Conservation (phyloP, 1,140 invertebrate genomes). For the Macrosteles quadrilineatus region DNA sequence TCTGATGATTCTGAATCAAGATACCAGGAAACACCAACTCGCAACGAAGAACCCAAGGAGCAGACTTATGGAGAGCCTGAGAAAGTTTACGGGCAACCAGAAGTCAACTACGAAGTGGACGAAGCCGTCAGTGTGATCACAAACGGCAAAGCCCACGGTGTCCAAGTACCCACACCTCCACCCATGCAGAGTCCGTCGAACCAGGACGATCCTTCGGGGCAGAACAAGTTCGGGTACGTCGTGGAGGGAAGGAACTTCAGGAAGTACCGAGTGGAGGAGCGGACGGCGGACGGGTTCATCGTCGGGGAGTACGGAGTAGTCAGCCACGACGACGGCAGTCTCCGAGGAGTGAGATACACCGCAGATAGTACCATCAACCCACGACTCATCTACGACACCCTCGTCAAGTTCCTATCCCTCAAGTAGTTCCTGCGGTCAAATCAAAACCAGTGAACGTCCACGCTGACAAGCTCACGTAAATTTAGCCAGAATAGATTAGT, state of each 20-base stretch:
- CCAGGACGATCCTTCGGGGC: conserved; percentile 25
- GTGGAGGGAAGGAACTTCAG: conserved; percentile 79
- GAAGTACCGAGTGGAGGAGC: conserved; percentile 83
- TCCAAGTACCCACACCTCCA: conserved; percentile 54
- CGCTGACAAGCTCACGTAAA: background rate
- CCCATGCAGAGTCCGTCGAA: conserved; percentile 31
- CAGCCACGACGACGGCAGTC: conserved; percentile 78
- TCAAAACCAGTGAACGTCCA: background rate
- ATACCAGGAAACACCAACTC: background rate
- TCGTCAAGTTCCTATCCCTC: conserved; percentile 87
- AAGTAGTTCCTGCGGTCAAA: conserved; percentile 33
- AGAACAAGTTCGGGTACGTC: conserved; percentile 67
- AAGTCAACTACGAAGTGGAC: conserved; percentile 80
- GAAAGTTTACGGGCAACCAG: conserved; percentile 65
- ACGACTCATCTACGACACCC: conserved; percentile 79
- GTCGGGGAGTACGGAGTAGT: conserved; percentile 88
- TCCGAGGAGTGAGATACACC: conserved; percentile 82
- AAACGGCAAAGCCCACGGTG: conserved; percentile 72
- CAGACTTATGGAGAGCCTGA: conserved; percentile 63
- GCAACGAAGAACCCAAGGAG: conserved; percentile 35
- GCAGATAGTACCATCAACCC: conserved; percentile 85
- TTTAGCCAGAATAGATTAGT: background rate
- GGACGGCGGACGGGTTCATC: conserved; percentile 84
- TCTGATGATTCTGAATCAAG: background rate
- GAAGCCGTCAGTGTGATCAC: conserved; percentile 76